A percentile compares a stretch with the other conserved stretches of the same genome.
These are phyloP conservation scores for Chromoteleia sp. DNA, from an alignment of 2,888 invertebrate species.

Conservation along the genomic window DNA sequence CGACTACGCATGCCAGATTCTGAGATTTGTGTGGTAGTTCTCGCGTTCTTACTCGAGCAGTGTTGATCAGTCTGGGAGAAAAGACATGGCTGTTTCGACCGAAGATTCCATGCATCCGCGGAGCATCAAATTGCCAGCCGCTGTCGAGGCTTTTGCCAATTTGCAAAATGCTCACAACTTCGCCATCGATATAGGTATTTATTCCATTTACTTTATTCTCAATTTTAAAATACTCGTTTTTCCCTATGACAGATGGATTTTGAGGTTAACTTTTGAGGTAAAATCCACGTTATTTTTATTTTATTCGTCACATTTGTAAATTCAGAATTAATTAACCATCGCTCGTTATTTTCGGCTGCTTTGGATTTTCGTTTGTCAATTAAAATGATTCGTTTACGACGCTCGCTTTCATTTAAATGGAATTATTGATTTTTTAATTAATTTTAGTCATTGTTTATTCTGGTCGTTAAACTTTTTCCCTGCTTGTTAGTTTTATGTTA, in stretches of 20 bases:
- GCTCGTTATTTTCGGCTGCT: too few species aligned
- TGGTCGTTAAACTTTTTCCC: too few species aligned
- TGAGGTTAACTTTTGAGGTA: conserved; percentile 19
- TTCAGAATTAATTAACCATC: too few species aligned
- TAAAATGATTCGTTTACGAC: not conserved
- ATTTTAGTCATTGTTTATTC: conserved; percentile 1
- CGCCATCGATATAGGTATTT: conserved; percentile 89
- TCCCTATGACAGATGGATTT: conserved; percentile 33
- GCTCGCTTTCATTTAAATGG: conserved; percentile 19
- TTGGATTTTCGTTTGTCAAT: not conserved
- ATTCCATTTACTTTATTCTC: not conserved
- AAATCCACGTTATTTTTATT: not conserved
- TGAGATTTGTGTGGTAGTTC: conserved; percentile 1
- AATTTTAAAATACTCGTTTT: not conserved
- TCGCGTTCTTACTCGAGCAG: not conserved
- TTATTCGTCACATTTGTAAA: too few species aligned
- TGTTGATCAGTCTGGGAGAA: conserved; percentile 38
- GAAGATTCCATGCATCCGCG: conserved; percentile 81
- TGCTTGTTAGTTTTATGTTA: too few species aligned
- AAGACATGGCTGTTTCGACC: conserved; percentile 79
- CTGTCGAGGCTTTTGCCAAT: conserved; percentile 87
- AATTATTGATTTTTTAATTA: conserved; percentile 24
- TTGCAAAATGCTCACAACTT: conserved; percentile 88
- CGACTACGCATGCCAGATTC: not conserved
- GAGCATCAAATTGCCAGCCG: conserved; percentile 86